These are phyloP conservation scores for Echeneis naucrates DNA, from an alignment of 2,797 vertebrate genomes.

Conservation along the genomic window DNA sequence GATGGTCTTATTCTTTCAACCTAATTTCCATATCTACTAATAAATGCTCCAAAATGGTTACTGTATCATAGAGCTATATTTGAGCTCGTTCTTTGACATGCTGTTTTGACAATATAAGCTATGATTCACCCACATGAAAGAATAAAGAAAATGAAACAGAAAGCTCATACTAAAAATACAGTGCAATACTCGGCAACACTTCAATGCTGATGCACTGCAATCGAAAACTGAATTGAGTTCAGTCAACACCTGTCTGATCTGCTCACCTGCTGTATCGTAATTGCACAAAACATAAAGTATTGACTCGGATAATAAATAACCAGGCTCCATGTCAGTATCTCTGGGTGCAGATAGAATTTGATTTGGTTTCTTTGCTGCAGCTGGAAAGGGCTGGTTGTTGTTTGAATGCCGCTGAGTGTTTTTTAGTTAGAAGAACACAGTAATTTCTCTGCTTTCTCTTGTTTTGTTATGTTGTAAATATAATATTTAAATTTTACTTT, in stretches of 20 bases:
- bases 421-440: constrained; percentile 2
- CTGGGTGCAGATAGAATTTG: constrained; percentile 2
- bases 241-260: not conserved
- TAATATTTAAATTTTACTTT: not conserved
- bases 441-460: constrained; percentile 6
- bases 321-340: not conserved
- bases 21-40: constrained; percentile 28
- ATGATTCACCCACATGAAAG: not conserved
- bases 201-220: not conserved
- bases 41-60: constrained; percentile 6
- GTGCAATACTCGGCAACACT: not conserved
- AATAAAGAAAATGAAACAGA: not conserved
- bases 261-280: not conserved
- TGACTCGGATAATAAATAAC: constrained; percentile 7
- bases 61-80: not conserved
- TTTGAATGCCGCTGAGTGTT: constrained; percentile 5
- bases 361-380: not conserved
- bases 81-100: not conserved
- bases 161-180: not conserved
- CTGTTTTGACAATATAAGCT: not conserved
- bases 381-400: not conserved
- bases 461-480: not conserved
- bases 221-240: not conserved
- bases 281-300: not conserved
- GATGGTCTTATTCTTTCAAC: constrained; percentile 32